Percentiles rank a stretch among this genome's conserved stretches.
Evolutionary conservation across 2,113 vertebrate species (phyloP).

Genomic region (Crotalus horridus): DNA sequence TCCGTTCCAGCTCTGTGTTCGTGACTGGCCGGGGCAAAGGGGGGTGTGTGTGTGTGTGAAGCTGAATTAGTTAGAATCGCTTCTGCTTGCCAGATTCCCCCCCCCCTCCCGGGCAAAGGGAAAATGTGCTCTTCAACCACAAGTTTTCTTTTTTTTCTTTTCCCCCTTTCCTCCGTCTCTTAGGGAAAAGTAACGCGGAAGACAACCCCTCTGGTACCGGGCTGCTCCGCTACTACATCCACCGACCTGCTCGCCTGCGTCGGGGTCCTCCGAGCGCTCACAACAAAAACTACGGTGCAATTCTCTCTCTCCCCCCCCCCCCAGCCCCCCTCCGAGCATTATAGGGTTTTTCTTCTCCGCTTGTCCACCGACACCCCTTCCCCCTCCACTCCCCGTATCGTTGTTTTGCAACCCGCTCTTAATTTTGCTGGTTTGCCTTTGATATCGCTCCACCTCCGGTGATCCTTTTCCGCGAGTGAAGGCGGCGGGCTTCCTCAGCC

Average conservation of each 20-base stretch:
- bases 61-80: neutral
- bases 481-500: neutral
- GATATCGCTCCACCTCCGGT: neutral
- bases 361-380: neutral
- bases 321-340: neutral
- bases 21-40: neutral
- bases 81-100: neutral
- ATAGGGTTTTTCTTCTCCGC: neutral
- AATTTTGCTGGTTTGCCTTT: neutral
- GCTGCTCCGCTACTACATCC: conserved; percentile 71
- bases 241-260: conserved; percentile 63
- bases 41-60: too few relatives aligned
- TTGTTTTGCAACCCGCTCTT: neutral
- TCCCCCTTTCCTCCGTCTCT: neutral
- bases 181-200: neutral
- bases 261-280: neutral
- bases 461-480: neutral
- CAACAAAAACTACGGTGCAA: neutral
- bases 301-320: neutral
- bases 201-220: conserved; percentile 62
- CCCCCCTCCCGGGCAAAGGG: neutral
- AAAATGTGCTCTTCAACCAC: neutral
- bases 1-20: neutral
- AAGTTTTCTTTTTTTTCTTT: conserved; percentile 15
- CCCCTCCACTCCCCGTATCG: neutral